A percentile compares a stretch with the other conserved stretches of the same genome.
phyloP scores from a whole-genome alignment of 2,797 vertebrate species.

The Buceros bicornis region DNA sequence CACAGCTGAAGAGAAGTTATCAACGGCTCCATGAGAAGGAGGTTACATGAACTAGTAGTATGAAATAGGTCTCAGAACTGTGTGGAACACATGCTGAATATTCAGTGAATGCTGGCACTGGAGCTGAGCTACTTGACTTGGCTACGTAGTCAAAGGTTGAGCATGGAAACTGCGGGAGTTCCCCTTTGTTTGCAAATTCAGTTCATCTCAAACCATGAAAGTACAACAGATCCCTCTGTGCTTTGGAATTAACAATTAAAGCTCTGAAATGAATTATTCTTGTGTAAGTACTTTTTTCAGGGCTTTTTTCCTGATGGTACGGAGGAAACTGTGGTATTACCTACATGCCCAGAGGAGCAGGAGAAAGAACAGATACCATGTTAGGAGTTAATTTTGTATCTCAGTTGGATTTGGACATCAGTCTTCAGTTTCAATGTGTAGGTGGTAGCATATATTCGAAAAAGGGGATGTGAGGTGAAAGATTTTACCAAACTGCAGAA shows the following conservation, averaged over 20 bases:
- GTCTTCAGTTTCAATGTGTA: neutral
- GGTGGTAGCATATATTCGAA: neutral
- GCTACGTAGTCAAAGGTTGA: neutral
- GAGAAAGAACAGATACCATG: neutral
- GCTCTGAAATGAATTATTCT: neutral
- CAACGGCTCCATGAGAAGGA: neutral
- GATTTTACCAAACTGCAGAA: neutral
- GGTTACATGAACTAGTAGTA: neutral
- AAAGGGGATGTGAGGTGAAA: neutral
- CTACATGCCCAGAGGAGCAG: neutral
- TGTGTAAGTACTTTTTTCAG: neutral
- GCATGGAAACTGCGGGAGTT: neutral
- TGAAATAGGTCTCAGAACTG: neutral
- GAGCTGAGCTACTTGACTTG: neutral
- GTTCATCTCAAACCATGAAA: neutral
- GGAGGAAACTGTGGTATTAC: neutral
- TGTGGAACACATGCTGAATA: neutral
- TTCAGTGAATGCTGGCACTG: fast-evolving
- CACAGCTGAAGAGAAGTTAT: neutral
- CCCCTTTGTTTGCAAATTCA: neutral
- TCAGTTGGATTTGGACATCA: neutral
- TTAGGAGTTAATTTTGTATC: neutral
- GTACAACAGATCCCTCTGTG: neutral
- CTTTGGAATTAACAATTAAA: constrained; percentile 1
- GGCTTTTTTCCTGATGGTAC: neutral